Percentiles rank a stretch among this genome's conserved stretches.
phyloP scores from a whole-genome alignment of 2,888 invertebrate species.

The Malthinus seriepunctatus region DNA sequence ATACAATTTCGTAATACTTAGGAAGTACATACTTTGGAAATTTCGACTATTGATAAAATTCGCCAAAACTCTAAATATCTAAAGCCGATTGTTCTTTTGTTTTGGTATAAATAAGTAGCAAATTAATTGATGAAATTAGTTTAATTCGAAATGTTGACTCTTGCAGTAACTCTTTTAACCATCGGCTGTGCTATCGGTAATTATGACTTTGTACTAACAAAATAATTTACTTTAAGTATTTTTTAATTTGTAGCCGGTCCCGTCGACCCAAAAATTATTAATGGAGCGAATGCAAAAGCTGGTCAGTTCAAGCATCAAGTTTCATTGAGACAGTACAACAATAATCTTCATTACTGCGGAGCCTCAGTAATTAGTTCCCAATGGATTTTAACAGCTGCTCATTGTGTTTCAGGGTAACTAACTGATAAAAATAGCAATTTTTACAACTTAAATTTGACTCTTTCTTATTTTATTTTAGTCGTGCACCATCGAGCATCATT shows the following conservation, averaged over 20 bases:
- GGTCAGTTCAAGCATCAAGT: neutral
- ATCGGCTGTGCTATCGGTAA: neutral
- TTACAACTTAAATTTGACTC: too few species aligned
- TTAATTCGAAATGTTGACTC: neutral
- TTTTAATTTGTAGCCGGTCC: neutral
- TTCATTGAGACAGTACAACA: neutral
- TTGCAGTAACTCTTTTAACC: neutral
- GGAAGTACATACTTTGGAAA: too few species aligned
- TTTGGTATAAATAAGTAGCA: too few species aligned
- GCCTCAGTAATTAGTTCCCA: constrained; percentile 3
- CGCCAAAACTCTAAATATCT: too few species aligned
- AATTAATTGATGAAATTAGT: too few species aligned
- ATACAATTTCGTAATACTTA: too few species aligned
- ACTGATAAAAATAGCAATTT: neutral
- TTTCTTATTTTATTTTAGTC: neutral
- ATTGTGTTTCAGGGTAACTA: constrained; percentile 3
- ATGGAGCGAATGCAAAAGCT: neutral
- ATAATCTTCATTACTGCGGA: constrained; percentile 5
- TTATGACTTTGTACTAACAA: too few species aligned
- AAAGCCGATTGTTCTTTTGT: too few species aligned
- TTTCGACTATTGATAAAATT: too few species aligned
- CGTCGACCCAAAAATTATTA: neutral
- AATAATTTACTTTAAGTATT: too few species aligned
- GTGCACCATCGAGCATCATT: neutral
- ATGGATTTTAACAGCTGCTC: constrained; percentile 10